Base-by-base conservation (phyloP, 2,113 vertebrate genomes). In the Neolamprologus variostigma region DNA sequence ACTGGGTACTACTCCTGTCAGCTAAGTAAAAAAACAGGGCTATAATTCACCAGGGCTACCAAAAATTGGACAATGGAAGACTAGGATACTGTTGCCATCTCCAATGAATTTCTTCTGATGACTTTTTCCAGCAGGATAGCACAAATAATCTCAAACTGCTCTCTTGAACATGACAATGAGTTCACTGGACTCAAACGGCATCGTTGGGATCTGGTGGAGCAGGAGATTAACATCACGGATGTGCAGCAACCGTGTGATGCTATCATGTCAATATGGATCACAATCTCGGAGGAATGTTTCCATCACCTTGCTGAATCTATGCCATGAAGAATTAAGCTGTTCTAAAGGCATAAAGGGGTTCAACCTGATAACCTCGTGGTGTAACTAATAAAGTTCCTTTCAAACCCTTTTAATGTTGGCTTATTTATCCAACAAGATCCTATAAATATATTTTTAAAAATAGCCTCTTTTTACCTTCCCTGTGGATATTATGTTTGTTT, bases 1-100 rank as follows among this genome's bases (percentile, higher is more conserved):
- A 17, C 40, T 14, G n/a, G 5, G n/a, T 71, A 13, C 6, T 3
- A 0, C 9, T 47, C 40, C 0, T 45, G 9, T 47, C 40, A 76
- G 14, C 40, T 0, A 76, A 47, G 13, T 4, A 26, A 21, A 73
- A 37, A 73, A 26, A 1, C 21, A 45, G 5, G 61, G 33, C 61
- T 66, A 3, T 7, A 66, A 35, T 35, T 66, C 31, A 37, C 33
- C 61, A 66, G 1, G 33, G 61, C 3, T 66, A n/a, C 61, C 61
- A 66, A 37, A 66, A 37, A 37, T 66, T 66, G 33, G 33, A 66
- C 17, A n/a, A 66, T n/a, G 1, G 31, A 37, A 3, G 17, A 66
- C 33, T 37, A 33, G 61, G 17, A 66, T 73, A 73, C 14, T 73
- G 13, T 45, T 73, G 8, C 68, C 1, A 6, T 17, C 40, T 45